phyloP scores from a whole-genome alignment of 2,888 invertebrate genomes.

The Lordiphosa andalusiaca region DNA sequence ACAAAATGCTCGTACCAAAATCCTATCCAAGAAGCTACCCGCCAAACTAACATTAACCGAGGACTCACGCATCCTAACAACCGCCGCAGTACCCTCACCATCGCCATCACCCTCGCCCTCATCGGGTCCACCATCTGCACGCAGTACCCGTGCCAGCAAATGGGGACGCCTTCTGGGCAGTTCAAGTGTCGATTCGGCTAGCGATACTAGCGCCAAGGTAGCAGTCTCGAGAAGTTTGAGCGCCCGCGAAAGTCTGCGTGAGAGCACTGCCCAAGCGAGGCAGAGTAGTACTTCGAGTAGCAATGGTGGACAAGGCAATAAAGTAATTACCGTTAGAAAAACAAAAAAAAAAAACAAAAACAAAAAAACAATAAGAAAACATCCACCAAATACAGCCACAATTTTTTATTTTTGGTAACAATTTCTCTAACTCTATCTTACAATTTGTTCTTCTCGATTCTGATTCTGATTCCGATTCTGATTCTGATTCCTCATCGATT shows the following conservation, averaged over 20 bases:
- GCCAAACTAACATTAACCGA: conserved; percentile 81
- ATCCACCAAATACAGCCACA: conserved; percentile 7
- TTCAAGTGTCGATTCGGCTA: conserved; percentile 88
- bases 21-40: conserved; percentile 79
- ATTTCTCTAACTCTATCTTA: conserved; percentile 34
- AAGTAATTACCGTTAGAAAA: conserved; percentile 77
- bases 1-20: conserved; percentile 24
- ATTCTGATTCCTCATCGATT: conserved; percentile 52
- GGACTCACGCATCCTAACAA: conserved; percentile 79
- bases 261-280: conserved; percentile 80
- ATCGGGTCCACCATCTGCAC: conserved; percentile 81
- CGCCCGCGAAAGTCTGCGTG: conserved; percentile 81
- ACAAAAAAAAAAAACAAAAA: conserved; percentile 1
- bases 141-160: conserved; percentile 84
- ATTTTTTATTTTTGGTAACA: conserved; percentile 43
- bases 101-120: conserved; percentile 80
- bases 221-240: conserved; percentile 83
- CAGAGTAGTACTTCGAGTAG: conserved; percentile 81
- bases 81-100: conserved; percentile 79
- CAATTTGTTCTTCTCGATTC: conserved; percentile 26
- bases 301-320: conserved; percentile 81
- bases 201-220: conserved; percentile 83
- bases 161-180: conserved; percentile 91
- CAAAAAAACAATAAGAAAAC: not conserved
- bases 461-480: conserved; percentile 37